Base-by-base conservation (phyloP, 2,113 vertebrate species). In the Alectura lathami region DNA sequence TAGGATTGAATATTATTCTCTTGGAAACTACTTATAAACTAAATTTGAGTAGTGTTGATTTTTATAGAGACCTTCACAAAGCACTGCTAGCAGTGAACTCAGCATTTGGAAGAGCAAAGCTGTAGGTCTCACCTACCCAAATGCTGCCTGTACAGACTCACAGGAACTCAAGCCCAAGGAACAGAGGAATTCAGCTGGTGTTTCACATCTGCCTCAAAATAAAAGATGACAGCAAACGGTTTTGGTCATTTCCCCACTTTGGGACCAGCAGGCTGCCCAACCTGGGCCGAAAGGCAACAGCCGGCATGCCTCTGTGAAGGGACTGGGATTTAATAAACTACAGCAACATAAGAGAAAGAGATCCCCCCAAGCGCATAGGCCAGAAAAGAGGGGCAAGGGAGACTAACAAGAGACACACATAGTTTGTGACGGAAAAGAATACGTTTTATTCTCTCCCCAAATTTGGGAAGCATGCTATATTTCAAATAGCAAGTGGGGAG, bases 171-270 rank as follows among this genome's bases (percentile, higher is more conserved):
- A 87, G n/a, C 4, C 26, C 45, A 53, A 27, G 29, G 59, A 60
- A 64, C 5, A 26, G 23, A 83, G 38, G 47, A 83, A 88, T 67
- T 81, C 5, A 91, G 30, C 42, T 32, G 13, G 9, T 27, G 48
- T 34, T 57, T 75, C 92, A 86, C 18, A 86, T 36, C 21, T 32
- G 89, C 69, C 62, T 87, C 32, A 83, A 85, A 91, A 70, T 66
- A 51, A 80, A 68, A 88, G 29, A 42, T 30, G 17, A 70, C 56
- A 75, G n/a, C 5, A 13, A 38, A 42, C 3, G 12, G 42, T 64
- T 43, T 43, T 17, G 9, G 17, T 43, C 40, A 21, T 43, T 64
- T 14, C 72, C 23, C 11, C 9, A 12, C 40, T 45, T 57, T 26
- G 23, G 17, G 32, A 56, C 22, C 40, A 26, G 70, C 30, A n/a